A percentile compares a stretch with the other conserved stretches of the same genome.
phyloP scores from a whole-genome alignment of 2,888 invertebrate genomes.

The Metalampra italica region DNA sequence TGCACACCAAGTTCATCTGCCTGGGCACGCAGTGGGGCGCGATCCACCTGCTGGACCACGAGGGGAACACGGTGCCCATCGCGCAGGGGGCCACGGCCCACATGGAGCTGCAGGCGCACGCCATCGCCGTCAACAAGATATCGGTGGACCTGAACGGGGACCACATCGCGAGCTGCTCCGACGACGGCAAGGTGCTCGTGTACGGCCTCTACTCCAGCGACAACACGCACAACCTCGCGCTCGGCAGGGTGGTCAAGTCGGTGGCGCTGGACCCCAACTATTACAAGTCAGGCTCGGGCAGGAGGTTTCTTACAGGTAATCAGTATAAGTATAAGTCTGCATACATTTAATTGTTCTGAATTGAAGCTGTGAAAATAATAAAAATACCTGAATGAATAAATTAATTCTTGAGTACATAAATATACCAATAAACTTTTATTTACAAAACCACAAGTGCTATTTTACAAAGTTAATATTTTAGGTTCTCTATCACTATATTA shows the following conservation, averaged over 20 bases:
- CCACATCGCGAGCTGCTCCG: slow-evolving; percentile 94
- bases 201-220: slow-evolving; percentile 92
- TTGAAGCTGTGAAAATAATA: background rate
- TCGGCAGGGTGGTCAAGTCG: slow-evolving; percentile 90
- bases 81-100: slow-evolving; percentile 75
- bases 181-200: slow-evolving; percentile 92
- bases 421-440: too few species aligned
- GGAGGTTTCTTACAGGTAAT: slow-evolving; percentile 86
- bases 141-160: slow-evolving; percentile 97
- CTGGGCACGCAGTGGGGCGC: slow-evolving; percentile 95
- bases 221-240: slow-evolving; percentile 86
- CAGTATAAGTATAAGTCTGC: too few species aligned
- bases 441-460: too few species aligned
- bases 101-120: slow-evolving; percentile 87
- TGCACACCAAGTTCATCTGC: slow-evolving; percentile 96
- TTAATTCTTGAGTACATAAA: too few species aligned
- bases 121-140: slow-evolving; percentile 95
- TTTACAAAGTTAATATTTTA: too few species aligned
- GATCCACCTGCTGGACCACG: slow-evolving; percentile 93
- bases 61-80: slow-evolving; percentile 86
- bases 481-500: too few species aligned
- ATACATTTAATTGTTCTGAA: too few species aligned
- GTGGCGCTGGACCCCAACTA: slow-evolving; percentile 92
- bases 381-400: too few species aligned
- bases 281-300: slow-evolving; percentile 85